Evolutionary conservation across 2,113 vertebrate genomes (phyloP), one percentile per base, ranked within the genome.

Genomic region (Trogon surrucura): DNA sequence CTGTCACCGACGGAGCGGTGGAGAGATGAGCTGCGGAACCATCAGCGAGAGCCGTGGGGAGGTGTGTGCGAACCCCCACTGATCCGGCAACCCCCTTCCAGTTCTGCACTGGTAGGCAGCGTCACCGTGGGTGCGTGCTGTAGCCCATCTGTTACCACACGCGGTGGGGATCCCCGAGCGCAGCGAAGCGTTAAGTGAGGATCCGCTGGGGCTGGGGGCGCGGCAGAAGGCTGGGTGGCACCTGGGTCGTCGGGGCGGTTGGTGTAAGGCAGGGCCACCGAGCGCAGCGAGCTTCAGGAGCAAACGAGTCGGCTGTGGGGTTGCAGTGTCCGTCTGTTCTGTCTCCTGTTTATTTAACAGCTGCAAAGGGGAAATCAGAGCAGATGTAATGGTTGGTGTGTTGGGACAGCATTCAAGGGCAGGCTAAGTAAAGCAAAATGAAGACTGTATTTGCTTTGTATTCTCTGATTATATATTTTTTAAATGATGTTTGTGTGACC

Each of bases 21-120:
- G 6, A 32, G 48, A 50, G 32, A 7, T 2, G 45, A 44, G 29
- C 34, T 70, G 67, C 16, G 64, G 16, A 85, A 0, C 29, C 13
- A 1, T 9, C 1, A 0, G 11, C 0, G 0, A 30, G 41, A 70
- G 58, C n/a, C 0, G 2, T 25, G 36, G 47, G 44, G 77, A 54
- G 13, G 8, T 11, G 41, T 27, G 16, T 41, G 51, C 6, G 21
- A 78, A 18, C 18, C 11, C 36, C 51, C 16, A 2, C 9, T 81
- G 48, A 61, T 27, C 11, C 27, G 23, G 13, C 12, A 1, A 25
- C n/a, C 16, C 48, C 22, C 9, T 64, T 26, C 26, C 34, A 14
- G 71, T 27, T 36, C 41, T 6, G 1, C 6, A 0, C 5, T 20
- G 41, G 25, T 48, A 2, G 8, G 30, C 5, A 16, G n/a, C 10